Evolutionary conservation across 1,140 invertebrate species (phyloP), one percentile per base, ranked within the genome.

Genomic region (Trichonephila inaurata): DNA sequence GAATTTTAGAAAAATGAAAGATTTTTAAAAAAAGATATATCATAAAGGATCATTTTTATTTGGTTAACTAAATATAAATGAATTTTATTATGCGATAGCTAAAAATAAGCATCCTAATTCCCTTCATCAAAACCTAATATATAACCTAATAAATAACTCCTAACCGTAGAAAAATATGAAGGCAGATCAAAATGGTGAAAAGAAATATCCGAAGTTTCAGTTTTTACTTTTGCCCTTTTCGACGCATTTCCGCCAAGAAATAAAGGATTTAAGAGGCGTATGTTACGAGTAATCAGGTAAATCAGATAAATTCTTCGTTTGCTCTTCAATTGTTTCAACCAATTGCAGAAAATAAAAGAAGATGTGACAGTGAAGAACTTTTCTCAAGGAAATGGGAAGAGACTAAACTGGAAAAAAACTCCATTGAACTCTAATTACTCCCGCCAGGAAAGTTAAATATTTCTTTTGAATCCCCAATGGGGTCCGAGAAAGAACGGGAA

Each of bases 231-330:
- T 51, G 51, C 51, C 0, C 10, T 51, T 51, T 12, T 19, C 28
- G 33, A 16, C 28, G 19, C 24, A 77, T 6, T 33, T 40, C 72
- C 6, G 18, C 28, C 28, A 19, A 40, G 24, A 77, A 77, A 33
- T 33, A 64, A 77, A 77, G 40, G 33, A 7, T 7, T 12, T 5
- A 1, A 6, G 8, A 51, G 6, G 2, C 40, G 2, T 14, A 7
- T 77, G 16, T 77, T 77, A 77, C 40, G 28, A 28, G 72, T 10
- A 8, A 61, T 21, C 51, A 85, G 58, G n/a, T 58, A 61, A 85
- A 85, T 85, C 83, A n/a, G 83, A 85, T 85, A 61, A 61, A 85
- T 85, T 85, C 58, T 85, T 28, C 83, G 83, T 85, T 85, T 85
- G 83, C 83, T 12, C 24, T 60, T n/a, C 83, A 85, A 85, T 85